Base-by-base conservation (phyloP, 2,113 vertebrate species). In the Osmerus eperlanus region DNA sequence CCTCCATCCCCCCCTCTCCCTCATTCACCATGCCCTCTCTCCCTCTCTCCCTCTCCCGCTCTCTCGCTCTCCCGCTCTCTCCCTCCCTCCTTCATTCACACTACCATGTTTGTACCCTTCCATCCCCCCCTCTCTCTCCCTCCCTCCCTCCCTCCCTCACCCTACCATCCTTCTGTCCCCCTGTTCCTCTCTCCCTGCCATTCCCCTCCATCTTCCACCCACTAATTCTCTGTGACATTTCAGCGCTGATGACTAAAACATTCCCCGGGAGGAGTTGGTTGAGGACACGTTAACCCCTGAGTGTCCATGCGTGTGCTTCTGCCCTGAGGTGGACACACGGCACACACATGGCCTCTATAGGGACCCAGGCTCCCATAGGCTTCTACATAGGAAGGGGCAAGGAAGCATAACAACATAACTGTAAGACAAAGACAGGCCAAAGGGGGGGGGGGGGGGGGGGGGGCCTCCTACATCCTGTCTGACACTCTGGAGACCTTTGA, bases 391-490 rank as follows among this genome's bases (percentile, higher is more conserved):
- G 7, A 47, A 47, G 9, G 1, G 41, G 41, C 41, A 47, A 47
- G 11, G 41, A 12, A 36, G 2, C 41, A 47, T 47, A 47, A 47
- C 7, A 47, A 47, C 41, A 47, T 47, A 47, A 47, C 41, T 11
- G 41, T 11, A 12, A 47, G 41, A 47, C 41, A 9, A 47, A 47
- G 41, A 47, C 41, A 47, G 41, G 41, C 41, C 41, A 47, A 47
- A 2, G 3, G 68, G 13, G 66, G 63, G 15, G 53, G 1, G 11
- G n/a, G n/a, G 3, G 68, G 13, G 66, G 63, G 58, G 18, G 68
- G 36, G 55, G n/a, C 73, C 36, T 59, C 74, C 78, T 58, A 77
- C 78, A 73, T 89, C 82, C 83, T 79, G 81, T 65, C 9, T 11
- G 25, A 69, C 66, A 66, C 75, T 36, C 19, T 21, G 4, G 69